These are phyloP conservation scores for Momotus momota DNA, from an alignment of 2,797 vertebrate species.

Conservation along the genomic window DNA sequence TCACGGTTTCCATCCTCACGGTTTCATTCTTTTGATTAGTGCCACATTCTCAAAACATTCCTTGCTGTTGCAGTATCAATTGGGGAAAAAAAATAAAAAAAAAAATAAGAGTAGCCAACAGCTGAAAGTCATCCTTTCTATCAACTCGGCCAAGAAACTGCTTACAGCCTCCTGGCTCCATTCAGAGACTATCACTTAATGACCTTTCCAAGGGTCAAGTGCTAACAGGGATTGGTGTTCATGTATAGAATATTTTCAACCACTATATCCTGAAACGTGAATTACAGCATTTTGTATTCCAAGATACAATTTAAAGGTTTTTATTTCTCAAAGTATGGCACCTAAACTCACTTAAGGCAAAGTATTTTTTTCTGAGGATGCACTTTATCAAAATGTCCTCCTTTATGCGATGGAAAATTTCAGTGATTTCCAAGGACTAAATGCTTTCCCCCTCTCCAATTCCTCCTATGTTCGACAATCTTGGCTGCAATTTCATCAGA, in stretches of 20 bases:
- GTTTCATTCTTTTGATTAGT: conserved; percentile 8
- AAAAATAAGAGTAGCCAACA: not conserved
- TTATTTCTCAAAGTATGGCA: not conserved
- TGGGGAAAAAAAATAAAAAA: not conserved
- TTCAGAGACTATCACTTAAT: not conserved
- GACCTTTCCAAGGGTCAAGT: conserved; percentile 30
- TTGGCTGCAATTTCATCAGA: not conserved
- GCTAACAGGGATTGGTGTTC: not conserved
- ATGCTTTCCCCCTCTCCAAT: not conserved
- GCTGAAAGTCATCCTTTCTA: conserved; percentile 18
- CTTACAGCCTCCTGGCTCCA: not conserved
- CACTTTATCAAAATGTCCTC: not conserved
- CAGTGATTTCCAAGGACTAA: not conserved
- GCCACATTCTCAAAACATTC: not conserved
- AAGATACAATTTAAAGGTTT: not conserved
- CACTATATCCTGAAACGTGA: not conserved
- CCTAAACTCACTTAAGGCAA: not conserved
- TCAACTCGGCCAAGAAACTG: conserved; percentile 15
- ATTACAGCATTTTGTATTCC: not conserved
- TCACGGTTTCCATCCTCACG: not conserved
- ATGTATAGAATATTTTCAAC: not conserved
- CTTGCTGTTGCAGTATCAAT: not conserved
- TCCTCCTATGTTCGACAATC: not conserved
- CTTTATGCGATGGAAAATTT: not conserved
- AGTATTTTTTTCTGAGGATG: not conserved